phyloP scores from a whole-genome alignment of 1,140 invertebrate species.

The Triops longicaudatus region DNA sequence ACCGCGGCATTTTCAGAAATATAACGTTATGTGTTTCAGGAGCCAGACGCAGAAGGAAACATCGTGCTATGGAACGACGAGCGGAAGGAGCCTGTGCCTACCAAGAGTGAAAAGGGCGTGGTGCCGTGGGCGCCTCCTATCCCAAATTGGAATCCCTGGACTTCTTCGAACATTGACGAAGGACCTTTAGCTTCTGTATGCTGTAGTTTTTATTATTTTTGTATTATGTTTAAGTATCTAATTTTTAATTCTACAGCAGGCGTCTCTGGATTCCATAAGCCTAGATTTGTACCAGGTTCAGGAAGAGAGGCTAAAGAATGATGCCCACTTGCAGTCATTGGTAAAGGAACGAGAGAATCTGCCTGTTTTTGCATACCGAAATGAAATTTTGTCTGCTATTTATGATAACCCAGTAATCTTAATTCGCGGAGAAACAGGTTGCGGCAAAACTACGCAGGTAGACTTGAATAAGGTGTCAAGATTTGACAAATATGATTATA shows the following conservation, averaged over 20 bases:
- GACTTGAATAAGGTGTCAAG: neutral
- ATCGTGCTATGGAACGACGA: neutral
- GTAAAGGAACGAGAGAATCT: constrained; percentile 57
- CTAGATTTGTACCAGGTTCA: constrained; percentile 58
- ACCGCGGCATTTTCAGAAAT: no score
- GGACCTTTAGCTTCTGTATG: constrained; percentile 67
- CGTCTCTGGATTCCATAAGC: constrained; percentile 69
- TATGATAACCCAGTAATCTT: constrained; percentile 79
- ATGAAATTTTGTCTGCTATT: constrained; percentile 69
- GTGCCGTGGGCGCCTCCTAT: constrained; percentile 92
- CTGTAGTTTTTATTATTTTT: constrained; percentile 28
- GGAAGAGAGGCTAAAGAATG: constrained; percentile 54
- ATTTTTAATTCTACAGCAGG: constrained; percentile 38
- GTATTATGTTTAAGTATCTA: constrained; percentile 7
- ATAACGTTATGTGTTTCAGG: neutral
- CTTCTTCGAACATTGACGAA: constrained; percentile 87
- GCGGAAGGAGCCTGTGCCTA: neutral
- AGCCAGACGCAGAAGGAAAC: neutral
- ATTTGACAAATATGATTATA: neutral
- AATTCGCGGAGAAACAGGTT: constrained; percentile 89
- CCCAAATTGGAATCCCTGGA: constrained; percentile 95
- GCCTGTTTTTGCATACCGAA: constrained; percentile 64
- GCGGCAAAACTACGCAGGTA: constrained; percentile 65
- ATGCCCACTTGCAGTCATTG: constrained; percentile 51
- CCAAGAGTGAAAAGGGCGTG: constrained; percentile 51